Conservation (phyloP, 1,140 invertebrate species). For the Phymorhynchus buccinoides region DNA sequence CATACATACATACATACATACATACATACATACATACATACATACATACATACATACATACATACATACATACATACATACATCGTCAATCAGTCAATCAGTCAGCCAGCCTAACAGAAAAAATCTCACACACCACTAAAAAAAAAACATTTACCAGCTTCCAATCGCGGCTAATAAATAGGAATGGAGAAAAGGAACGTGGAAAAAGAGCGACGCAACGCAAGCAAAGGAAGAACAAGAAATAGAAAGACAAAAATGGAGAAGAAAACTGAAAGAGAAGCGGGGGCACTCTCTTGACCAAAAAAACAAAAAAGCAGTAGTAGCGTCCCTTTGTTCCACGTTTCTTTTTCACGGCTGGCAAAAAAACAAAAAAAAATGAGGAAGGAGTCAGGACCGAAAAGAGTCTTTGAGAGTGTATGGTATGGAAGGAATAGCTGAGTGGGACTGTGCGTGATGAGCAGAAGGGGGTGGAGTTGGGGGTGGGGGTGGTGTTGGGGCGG, state of each 20-base stretch:
- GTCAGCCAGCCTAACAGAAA: no score
- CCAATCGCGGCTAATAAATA: no score
- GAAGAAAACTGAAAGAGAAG: background rate
- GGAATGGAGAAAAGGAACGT: background rate
- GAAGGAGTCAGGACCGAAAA: no score
- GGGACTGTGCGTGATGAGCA: background rate
- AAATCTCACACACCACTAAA: no score
- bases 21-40: background rate
- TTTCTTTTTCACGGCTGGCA: no score
- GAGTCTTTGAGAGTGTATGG: no score
- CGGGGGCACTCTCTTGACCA: background rate
- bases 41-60: background rate
- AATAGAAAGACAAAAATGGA: constrained; percentile 3
- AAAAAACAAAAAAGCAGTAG: constrained; percentile 32
- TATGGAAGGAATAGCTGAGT: no score
- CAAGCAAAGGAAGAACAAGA: background rate
- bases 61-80: background rate
- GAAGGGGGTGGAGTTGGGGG: no score
- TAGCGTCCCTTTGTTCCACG: constrained; percentile 11
- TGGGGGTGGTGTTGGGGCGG: no score
- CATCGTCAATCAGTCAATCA: no score
- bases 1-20: background rate
- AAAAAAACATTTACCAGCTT: no score
- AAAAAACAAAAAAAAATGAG: no score
- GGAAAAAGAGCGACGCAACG: background rate